phyloP scores from a whole-genome alignment of 2,113 vertebrate species.

The Brachyistius frenatus region DNA sequence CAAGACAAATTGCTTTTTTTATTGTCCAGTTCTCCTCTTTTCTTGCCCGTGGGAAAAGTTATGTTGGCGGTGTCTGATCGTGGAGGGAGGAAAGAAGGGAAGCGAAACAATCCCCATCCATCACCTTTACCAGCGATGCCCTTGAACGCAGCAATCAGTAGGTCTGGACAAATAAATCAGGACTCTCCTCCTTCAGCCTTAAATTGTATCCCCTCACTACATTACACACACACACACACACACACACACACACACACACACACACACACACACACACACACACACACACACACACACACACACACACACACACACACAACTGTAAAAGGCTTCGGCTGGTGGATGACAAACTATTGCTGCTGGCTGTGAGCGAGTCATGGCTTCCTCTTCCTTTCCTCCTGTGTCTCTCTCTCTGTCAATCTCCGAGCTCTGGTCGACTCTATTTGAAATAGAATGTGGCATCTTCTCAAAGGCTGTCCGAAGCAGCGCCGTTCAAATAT shows the following conservation, averaged over 20 bases:
- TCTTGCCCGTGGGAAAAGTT: conserved; percentile 58
- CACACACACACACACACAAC: background rate
- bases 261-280: background rate
- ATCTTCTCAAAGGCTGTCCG: conserved; percentile 17
- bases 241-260: background rate
- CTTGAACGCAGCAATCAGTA: conserved; percentile 79
- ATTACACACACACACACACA: conserved; percentile 20
- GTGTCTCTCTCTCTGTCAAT: conserved; percentile 11
- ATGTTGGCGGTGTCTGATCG: conserved; percentile 49
- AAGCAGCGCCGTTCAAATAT: background rate
- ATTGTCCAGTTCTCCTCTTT: conserved; percentile 44
- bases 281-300: background rate
- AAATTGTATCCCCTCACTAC: conserved; percentile 58
- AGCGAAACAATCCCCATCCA: conserved; percentile 68
- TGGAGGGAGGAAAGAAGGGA: conserved; percentile 1
- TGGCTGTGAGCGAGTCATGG: conserved; percentile 8
- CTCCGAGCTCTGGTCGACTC: conserved; percentile 3
- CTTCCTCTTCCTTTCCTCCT: conserved; percentile 1
- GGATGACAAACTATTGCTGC: conserved; percentile 52
- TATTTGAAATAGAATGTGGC: conserved; percentile 33
- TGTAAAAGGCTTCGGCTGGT: conserved; percentile 21
- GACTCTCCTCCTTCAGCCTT: conserved; percentile 53
- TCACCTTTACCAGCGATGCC: conserved; percentile 78
- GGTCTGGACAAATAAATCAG: conserved; percentile 77
- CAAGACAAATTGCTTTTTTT: conserved; percentile 70